Evolutionary conservation across 2,113 vertebrate species (phyloP), one percentile per base, ranked within the genome.

Genomic region (Crotalus viridis): DNA sequence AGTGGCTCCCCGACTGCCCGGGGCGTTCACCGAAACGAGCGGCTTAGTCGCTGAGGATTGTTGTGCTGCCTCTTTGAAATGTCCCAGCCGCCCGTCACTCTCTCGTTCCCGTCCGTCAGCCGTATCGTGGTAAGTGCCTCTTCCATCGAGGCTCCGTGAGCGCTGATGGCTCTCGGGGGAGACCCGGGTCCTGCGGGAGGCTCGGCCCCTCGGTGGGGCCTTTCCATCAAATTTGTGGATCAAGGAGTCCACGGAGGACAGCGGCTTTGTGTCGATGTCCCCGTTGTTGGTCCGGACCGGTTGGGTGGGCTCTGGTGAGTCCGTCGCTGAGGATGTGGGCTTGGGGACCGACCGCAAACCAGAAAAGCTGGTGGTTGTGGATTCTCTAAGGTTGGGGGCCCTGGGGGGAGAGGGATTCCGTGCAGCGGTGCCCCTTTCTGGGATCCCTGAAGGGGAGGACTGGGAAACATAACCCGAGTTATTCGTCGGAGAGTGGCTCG

Each of bases 181-280:
- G 88, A 98, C 87, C 0, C 95, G 93, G 28, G 93, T 96, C 48
- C 97, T 96, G 93, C 97, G 94, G 0, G 95, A 96, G 0, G 96
- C 89, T 2, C 96, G 92, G 33, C 97, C 98, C 22, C 97, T 97
- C 57, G 94, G 92, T 89, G 93, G 94, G 3, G 81, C 95, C 46
- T 91, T 96, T 39, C 96, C 91, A 9, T 98, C 98, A 39, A 98
- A 99, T 52, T 97, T 98, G 95, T 94, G 97, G 91, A 98, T 98
- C 26, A 98, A 97, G 0, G 98, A 98, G 95, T 98, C 98, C 95
- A 98, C 97, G 0, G 98, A 97, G 0, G 95, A 97, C 5, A 97
- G 96, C 0, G 99, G 97, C 19, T 99, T 98, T 0, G 98, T 99
- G 97, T 99, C 99, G 0, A 99, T 97, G 3, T 97, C 91, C 0